Evolutionary conservation across 2,888 invertebrate genomes (phyloP).

Genomic region (Ctena decussata): DNA sequence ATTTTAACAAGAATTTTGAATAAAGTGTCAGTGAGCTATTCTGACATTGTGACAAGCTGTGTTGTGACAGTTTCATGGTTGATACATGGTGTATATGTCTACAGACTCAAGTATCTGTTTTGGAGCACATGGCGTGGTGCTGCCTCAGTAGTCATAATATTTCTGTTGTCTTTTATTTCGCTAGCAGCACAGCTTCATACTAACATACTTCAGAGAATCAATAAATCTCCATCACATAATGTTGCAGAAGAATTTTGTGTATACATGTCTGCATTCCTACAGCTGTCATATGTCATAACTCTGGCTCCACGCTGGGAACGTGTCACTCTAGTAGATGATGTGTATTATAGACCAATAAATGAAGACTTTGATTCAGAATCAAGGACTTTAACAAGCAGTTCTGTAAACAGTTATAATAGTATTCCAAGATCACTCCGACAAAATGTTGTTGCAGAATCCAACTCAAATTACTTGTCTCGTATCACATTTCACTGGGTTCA

Average conservation of each 20-base stretch:
- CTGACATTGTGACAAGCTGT: constrained; percentile 91
- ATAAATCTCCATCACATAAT: constrained; percentile 64
- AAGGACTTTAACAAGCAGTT: constrained; percentile 65
- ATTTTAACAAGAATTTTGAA: constrained; percentile 82
- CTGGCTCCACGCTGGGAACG: constrained; percentile 89
- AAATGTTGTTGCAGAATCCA: constrained; percentile 89
- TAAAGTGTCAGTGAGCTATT: constrained; percentile 87
- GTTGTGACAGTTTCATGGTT: constrained; percentile 93
- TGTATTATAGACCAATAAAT: constrained; percentile 62
- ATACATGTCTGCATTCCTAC: constrained; percentile 87
- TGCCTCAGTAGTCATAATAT: constrained; percentile 90
- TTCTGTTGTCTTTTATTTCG: constrained; percentile 91
- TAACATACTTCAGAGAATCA: constrained; percentile 87
- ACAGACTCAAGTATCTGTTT: constrained; percentile 89
- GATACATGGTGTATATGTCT: constrained; percentile 92
- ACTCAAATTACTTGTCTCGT: constrained; percentile 91
- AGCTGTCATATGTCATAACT: constrained; percentile 91
- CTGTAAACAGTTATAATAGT: constrained; percentile 58
- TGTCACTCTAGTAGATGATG: constrained; percentile 60
- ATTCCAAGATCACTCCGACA: constrained; percentile 29
- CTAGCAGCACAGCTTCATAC: constrained; percentile 91
- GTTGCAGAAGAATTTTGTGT: constrained; percentile 75
- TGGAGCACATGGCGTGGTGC: constrained; percentile 90
- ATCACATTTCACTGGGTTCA: constrained; percentile 96
- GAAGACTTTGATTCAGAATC: constrained; percentile 71